Evolutionary conservation across 2,113 vertebrate species (phyloP), one percentile per base, ranked within the genome.

Genomic region (Plecturocebus donacophilus): DNA sequence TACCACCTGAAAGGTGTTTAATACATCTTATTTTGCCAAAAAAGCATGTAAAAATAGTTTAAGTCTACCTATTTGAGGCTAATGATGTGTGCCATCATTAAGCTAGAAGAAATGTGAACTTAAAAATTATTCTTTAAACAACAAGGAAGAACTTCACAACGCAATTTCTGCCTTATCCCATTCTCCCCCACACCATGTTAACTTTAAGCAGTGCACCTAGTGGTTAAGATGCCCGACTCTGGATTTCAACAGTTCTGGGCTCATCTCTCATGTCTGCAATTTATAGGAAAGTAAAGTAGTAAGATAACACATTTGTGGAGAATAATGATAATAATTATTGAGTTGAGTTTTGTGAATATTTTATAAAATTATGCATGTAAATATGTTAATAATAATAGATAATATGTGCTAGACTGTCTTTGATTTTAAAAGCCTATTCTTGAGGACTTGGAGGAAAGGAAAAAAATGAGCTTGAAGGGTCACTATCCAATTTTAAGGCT

Each of bases 41-140:
- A 95, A 94, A 70, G 16, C 73, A 52, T 45, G 61, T 61, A 93
- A 97, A 97, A 97, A 94, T 96, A 96, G 70, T 94, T 95, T 95
- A 84, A 75, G 87, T 95, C 94, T 97, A 85, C 88, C 52, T 96
- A 80, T 90, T 94, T 87, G 90, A 96, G 66, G 66, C 87, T 94
- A 96, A 97, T 96, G 95, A 91, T 97, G 95, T 96, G 94, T 96
- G 42, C 42, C 64, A 70, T 61, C 61, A 79, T 96, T 96, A 94
- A 94, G 58, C 35, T 70, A 42, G 77, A 66, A 87, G 90, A 95
- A 97, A 97, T 42, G 58, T 84, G 96, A 97, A 86, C 85, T 95
- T 25, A 76, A 68, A 64, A 95, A 75, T 79, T 25, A 83, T 91
- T 96, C 45, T 95, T 32, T 96, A 64, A 84, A 56, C 20, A 96